Percentiles rank a stretch among this genome's conserved stretches.
Evolutionary conservation across 2,888 invertebrate species (phyloP).

Genomic region (Oasisia sp.): DNA sequence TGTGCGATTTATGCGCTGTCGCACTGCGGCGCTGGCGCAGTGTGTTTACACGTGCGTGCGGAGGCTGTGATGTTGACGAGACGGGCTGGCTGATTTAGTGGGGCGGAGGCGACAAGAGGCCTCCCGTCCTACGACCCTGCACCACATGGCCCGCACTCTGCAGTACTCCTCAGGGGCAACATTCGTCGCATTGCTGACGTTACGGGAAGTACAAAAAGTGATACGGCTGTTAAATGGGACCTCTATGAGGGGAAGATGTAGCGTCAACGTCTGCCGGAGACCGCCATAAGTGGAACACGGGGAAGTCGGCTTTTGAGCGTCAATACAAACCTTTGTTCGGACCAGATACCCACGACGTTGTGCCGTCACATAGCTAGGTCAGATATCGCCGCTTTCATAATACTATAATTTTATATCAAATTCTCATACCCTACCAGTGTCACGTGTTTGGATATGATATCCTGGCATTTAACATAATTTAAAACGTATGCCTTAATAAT

Average conservation of each 20-base stretch:
- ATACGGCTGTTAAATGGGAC: background rate
- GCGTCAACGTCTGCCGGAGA: background rate
- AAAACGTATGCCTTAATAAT: background rate
- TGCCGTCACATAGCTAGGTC: background rate
- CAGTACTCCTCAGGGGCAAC: background rate
- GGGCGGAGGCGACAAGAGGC: background rate
- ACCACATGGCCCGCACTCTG: background rate
- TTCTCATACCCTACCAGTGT: background rate
- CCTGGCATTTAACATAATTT: background rate
- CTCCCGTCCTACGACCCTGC: background rate
- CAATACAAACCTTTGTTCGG: background rate
- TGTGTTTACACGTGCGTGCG: slow-evolving; percentile 17
- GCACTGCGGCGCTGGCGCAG: background rate
- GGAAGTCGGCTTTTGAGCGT: background rate
- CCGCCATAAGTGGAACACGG: background rate
- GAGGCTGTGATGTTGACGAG: background rate
- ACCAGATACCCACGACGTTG: background rate
- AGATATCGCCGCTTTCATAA: background rate
- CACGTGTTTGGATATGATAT: background rate
- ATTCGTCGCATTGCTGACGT: background rate
- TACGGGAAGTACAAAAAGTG: background rate
- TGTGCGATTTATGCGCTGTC: background rate
- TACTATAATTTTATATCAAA: background rate
- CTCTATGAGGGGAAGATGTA: background rate
- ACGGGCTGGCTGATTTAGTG: background rate